A percentile compares a stretch with the other conserved stretches of the same genome.
These are phyloP conservation scores for Chloropsis hardwickii DNA, from an alignment of 2,113 vertebrate genomes.

Conservation along the genomic window DNA sequence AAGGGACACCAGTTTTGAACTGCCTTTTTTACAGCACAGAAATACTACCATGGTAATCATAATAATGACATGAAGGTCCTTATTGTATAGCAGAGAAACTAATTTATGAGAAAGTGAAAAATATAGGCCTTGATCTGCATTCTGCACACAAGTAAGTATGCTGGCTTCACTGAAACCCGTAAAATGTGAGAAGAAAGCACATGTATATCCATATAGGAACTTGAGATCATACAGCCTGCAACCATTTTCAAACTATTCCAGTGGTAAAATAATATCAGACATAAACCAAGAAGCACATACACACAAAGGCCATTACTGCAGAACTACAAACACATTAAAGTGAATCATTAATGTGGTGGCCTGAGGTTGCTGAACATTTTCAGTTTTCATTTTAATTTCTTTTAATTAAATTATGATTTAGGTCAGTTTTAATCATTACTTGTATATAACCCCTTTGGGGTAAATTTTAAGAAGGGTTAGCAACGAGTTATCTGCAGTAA, in stretches of 20 bases:
- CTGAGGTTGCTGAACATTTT: slow-evolving; percentile 35
- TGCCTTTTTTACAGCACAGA: neutral
- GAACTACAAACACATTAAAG: slow-evolving; percentile 37
- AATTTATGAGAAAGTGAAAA: slow-evolving; percentile 35
- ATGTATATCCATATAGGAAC: neutral
- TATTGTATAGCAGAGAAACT: neutral
- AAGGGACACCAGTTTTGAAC: neutral
- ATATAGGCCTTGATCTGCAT: neutral
- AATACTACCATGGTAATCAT: neutral
- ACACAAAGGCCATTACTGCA: neutral
- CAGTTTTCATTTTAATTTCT: slow-evolving; percentile 46
- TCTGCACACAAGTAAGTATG: neutral
- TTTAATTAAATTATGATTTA: slow-evolving; percentile 69
- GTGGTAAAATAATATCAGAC: neutral
- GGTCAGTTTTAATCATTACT: slow-evolving; percentile 64
- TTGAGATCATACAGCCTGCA: neutral
- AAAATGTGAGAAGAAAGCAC: neutral
- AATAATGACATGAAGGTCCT: neutral
- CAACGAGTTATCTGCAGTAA: slow-evolving; percentile 7
- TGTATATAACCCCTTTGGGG: slow-evolving; percentile 24
- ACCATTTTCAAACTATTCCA: neutral
- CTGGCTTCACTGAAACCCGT: neutral
- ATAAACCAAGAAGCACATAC: neutral
- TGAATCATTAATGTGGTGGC: slow-evolving; percentile 41
- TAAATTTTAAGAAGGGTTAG: slow-evolving; percentile 39